phyloP scores from a whole-genome alignment of 2,888 invertebrate genomes.

The Exocentrus adspersus region DNA sequence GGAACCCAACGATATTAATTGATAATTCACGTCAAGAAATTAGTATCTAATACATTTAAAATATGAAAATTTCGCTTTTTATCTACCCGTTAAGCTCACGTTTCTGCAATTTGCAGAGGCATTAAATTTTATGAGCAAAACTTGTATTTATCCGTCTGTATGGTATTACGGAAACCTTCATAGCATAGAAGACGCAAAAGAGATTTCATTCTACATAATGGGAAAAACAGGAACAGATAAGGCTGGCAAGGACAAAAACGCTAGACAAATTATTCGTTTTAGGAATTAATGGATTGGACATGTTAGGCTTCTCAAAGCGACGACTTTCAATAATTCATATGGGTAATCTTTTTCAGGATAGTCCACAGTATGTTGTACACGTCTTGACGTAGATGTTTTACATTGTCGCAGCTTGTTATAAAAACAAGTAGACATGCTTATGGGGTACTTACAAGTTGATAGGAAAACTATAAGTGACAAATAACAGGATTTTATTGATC shows the following conservation, averaged over 20 bases:
- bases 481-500: no score
- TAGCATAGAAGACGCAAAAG: background rate
- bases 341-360: no score
- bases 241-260: constrained; percentile 7
- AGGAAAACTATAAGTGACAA: no score
- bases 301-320: background rate
- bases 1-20: background rate
- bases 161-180: constrained; percentile 2
- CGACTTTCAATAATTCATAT: constrained; percentile 5
- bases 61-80: constrained; percentile 10
- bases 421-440: no score
- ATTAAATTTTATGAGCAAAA: constrained; percentile 11
- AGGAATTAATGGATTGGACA: constrained; percentile 8
- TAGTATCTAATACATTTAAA: background rate
- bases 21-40: background rate
- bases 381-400: no score
- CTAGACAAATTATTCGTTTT: constrained; percentile 14
- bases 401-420: no score
- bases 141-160: constrained; percentile 1
- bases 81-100: background rate
- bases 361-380: no score
- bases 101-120: background rate
- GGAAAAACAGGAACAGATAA: constrained; percentile 15
- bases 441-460: no score
- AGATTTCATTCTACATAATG: constrained; percentile 11